Conservation (phyloP, 2,113 vertebrate species). For the Chloebia gouldiae region DNA sequence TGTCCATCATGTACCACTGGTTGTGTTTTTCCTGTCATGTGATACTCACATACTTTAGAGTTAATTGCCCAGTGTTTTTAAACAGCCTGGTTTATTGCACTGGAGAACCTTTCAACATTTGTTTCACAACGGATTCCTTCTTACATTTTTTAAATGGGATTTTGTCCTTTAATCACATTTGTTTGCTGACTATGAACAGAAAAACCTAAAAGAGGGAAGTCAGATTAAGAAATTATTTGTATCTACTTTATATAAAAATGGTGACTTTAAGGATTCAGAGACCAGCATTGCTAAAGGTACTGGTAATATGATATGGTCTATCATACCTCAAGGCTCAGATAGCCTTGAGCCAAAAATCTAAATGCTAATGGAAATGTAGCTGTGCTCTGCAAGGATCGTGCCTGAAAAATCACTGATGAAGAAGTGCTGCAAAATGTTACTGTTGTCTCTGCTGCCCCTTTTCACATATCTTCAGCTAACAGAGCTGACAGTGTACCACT, state of each 20-base stretch:
- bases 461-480: conserved; percentile 20
- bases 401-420: conserved; percentile 12
- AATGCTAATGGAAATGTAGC: not conserved
- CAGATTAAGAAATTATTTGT: not conserved
- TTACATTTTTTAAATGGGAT: not conserved
- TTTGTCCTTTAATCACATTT: not conserved
- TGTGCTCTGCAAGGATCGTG: not conserved
- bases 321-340: not conserved
- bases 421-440: conserved; percentile 36
- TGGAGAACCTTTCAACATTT: not conserved
- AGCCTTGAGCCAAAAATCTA: not conserved
- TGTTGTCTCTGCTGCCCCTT: conserved; percentile 32
- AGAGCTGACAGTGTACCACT: conserved; percentile 59
- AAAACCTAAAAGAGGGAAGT: not conserved
- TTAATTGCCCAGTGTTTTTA: not conserved
- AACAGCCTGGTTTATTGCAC: not conserved
- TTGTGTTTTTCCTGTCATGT: not conserved
- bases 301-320: not conserved
- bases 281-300: not conserved
- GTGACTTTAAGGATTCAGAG: not conserved
- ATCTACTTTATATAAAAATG: not conserved
- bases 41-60: not conserved
- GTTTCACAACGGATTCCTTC: not conserved
- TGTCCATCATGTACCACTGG: not conserved
- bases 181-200: not conserved